Conservation (phyloP, 2,797 vertebrate species). For the Falco novaeseelandiae region DNA sequence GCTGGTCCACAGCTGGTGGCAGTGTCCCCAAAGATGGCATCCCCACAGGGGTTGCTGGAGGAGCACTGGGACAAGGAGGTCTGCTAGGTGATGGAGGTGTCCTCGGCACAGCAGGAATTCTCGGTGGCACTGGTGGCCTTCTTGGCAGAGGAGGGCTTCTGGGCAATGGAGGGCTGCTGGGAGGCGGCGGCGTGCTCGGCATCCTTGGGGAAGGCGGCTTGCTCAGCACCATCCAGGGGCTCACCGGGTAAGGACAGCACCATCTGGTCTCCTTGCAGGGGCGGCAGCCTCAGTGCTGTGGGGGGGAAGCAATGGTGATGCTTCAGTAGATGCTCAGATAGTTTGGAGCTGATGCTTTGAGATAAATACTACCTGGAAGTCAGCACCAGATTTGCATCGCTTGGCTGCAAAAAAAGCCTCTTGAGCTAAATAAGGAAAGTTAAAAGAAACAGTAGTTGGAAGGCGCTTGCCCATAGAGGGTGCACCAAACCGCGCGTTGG, state of each 20-base stretch:
- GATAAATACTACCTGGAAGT: not conserved
- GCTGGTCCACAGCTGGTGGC: not conserved
- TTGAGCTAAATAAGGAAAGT: accelerated
- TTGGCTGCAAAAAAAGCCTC: not conserved
- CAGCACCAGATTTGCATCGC: accelerated
- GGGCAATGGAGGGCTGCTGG: constrained; percentile 55
- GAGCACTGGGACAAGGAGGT: not conserved
- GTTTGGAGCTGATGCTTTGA: not conserved
- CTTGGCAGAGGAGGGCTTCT: constrained; percentile 61
- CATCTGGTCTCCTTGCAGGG: accelerated
- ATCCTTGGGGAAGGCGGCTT: constrained; percentile 60
- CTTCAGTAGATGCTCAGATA: not conserved
- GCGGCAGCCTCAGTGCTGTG: too few species aligned
- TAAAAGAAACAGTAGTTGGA: accelerated
- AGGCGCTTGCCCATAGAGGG: not conserved
- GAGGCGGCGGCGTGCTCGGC: constrained; percentile 27
- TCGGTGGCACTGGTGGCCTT: constrained; percentile 41
- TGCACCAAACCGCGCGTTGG: accelerated
- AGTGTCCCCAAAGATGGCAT: not conserved
- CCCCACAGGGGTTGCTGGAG: not conserved
- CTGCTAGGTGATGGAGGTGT: constrained; percentile 39
- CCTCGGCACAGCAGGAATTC: constrained; percentile 2
- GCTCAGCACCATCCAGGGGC: constrained; percentile 69
- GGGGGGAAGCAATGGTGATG: accelerated
- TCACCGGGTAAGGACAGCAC: constrained; percentile 66